Evolutionary conservation across 2,797 vertebrate species (phyloP), one percentile per base, ranked within the genome.

Genomic region (Enteromius anoplus): DNA sequence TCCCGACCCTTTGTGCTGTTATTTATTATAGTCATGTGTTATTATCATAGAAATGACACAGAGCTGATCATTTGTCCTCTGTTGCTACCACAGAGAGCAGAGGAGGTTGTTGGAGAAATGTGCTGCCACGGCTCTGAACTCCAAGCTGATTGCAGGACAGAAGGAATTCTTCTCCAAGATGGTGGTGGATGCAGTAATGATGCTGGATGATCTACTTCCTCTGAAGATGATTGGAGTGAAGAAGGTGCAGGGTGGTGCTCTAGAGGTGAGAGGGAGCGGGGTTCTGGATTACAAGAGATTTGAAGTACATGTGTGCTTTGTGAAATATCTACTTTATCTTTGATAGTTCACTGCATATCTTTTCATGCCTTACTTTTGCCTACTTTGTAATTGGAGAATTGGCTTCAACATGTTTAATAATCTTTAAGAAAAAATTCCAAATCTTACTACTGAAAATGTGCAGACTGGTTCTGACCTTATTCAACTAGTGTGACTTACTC

Each of bases 201-300:
- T 97, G 93, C 90, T 99, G 37, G 98, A 99, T 0, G 97, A 97
- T 14, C 91, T 98, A 90, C 89, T 99, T 89, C 96, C 97, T 65
- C 95, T 99, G 84, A 99, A 99, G 90, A 99, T 99, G 97, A 99
- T 99, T 0, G 98, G 98, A 42, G 96, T 99, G 85, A 99, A 99
- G 95, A 99, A 99, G 89, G 97, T 99, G 65, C 98, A 99, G 84
- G 98, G 98, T 84, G 98, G 97, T 49, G 97, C 93, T 29, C 91
- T 99, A 1, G 97, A 99, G 94, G 98, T 99, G 64, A 89, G 94
- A 19, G 4, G 4, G 23, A 42, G 40, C 7, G 6, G 47, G 23
- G 2, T 26, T 64, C 12, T 37, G n/a, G 11, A 19, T 37, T 58
- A 4, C 37, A 42, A 11, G 17, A 2, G 12, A 7, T n/a, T 26